Evolutionary conservation across 2,113 vertebrate genomes (phyloP), one percentile per base, ranked within the genome.

Genomic region (Pao palembangensis): DNA sequence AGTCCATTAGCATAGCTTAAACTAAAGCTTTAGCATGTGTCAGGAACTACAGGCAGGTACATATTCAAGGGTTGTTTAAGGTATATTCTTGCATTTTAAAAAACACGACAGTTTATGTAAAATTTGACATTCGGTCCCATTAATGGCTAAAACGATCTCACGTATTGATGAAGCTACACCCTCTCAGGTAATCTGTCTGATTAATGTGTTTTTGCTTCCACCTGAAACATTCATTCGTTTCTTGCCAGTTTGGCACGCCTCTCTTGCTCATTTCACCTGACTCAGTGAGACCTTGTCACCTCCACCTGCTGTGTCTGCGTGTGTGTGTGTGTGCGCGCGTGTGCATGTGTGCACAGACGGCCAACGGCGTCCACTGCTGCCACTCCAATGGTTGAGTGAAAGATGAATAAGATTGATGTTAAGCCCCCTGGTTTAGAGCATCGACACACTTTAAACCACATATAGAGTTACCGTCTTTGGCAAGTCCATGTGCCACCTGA

Each of bases 381-480:
- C 48, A 17, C 52, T 53, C 11, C 3, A 76, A 21, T 56, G 38
- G 16, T 34, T 64, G 50, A 21, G 5, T 17, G 43, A 69, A 60
- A 62, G 55, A 53, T 54, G 58, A 75, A 61, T 57, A 70, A 60
- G 63, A 76, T 58, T 57, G 71, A 79, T 64, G 57, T 23, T 2
- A 61, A 72, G 53, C 56, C 43, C 43, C 42, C 61, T 16, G 67
- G 64, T 65, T 54, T 67, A 34, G 57, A 67, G 71, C 34, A 43
- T 68, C 48, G 13, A 19, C 58, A 13, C 21, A 16, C 69, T 79
- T 81, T 76, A 63, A 79, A 74, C 58, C 60, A 15, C 47, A 50
- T 82, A 83, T 89, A 62, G 41, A 58, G 72, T 88, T 86, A 50
- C 87, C 15, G 15, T 53, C 79, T 86, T 83, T 81, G 83, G 85